A percentile compares a stretch with the other conserved stretches of the same genome.
Evolutionary conservation across 2,113 vertebrate species (phyloP).

Genomic region (Rhagologus leucostigma): DNA sequence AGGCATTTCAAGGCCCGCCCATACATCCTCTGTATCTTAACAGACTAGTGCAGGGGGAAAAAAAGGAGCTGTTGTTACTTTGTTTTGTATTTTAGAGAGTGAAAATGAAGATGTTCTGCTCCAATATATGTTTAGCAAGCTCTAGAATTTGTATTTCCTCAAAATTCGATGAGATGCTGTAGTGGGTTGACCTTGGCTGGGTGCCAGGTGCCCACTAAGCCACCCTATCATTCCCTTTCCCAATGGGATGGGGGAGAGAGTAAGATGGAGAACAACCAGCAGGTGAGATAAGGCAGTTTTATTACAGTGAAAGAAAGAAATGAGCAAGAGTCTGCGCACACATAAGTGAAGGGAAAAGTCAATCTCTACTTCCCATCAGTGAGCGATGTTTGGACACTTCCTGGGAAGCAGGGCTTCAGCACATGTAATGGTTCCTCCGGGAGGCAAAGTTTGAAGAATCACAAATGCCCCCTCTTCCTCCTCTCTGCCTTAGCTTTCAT

Average conservation of each 20-base stretch:
- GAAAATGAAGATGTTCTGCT: not conserved
- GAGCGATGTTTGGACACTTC: not conserved
- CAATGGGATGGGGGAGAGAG: not conserved
- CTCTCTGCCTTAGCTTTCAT: not conserved
- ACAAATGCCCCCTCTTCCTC: not conserved
- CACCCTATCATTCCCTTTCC: not conserved
- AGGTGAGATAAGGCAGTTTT: not conserved
- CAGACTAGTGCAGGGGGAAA: not conserved
- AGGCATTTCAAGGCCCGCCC: not conserved
- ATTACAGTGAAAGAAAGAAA: not conserved
- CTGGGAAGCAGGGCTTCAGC: not conserved
- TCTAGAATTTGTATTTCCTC: not conserved
- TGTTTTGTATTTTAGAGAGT: not conserved
- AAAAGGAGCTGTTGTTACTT: not conserved
- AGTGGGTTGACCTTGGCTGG: not conserved
- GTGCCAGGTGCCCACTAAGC: not conserved
- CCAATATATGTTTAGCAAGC: not conserved
- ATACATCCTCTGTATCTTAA: not conserved
- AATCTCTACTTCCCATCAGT: not conserved
- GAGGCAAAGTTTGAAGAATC: not conserved
- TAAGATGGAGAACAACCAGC: not conserved
- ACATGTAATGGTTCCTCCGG: fast-evolving
- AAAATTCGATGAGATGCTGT: not conserved
- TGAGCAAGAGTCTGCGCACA: fast-evolving
- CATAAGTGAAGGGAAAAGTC: fast-evolving